These are phyloP conservation scores for Yponomeuta malinellus DNA, from an alignment of 2,888 invertebrate species.

Conservation along the genomic window DNA sequence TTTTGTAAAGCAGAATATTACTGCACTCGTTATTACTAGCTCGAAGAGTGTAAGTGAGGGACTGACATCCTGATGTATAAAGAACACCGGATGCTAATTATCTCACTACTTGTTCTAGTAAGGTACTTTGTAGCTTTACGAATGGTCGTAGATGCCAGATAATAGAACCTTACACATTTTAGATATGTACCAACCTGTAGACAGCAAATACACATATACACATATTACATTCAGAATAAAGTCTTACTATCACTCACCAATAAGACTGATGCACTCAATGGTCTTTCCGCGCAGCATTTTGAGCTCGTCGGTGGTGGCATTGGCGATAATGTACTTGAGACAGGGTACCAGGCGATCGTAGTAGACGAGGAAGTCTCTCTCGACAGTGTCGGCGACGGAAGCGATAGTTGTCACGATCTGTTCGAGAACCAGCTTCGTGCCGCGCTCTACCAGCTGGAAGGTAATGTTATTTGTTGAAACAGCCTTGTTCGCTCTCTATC, in stretches of 20 bases:
- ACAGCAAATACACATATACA: background rate
- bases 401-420: conserved; percentile 99
- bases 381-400: conserved; percentile 98
- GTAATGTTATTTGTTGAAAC: background rate
- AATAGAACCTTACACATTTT: conserved; percentile 40
- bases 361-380: conserved; percentile 95
- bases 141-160: conserved; percentile 32
- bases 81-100: conserved; percentile 61
- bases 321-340: conserved; percentile 96
- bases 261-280: conserved; percentile 98
- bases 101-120: conserved; percentile 60
- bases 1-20: too few species aligned
- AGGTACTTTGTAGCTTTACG: conserved; percentile 36
- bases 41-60: conserved; percentile 37
- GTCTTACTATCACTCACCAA: conserved; percentile 76
- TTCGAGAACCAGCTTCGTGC: conserved; percentile 96
- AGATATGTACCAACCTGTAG: background rate
- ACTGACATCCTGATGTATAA: conserved; percentile 61
- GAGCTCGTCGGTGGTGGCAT: conserved; percentile 91
- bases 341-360: conserved; percentile 96
- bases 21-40: background rate
- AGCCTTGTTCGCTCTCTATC: background rate
- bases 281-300: conserved; percentile 97
- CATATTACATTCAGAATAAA: background rate
- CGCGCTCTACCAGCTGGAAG: conserved; percentile 87